Evolutionary conservation across 2,888 invertebrate genomes (phyloP).

Genomic region (Spisula subtruncata): DNA sequence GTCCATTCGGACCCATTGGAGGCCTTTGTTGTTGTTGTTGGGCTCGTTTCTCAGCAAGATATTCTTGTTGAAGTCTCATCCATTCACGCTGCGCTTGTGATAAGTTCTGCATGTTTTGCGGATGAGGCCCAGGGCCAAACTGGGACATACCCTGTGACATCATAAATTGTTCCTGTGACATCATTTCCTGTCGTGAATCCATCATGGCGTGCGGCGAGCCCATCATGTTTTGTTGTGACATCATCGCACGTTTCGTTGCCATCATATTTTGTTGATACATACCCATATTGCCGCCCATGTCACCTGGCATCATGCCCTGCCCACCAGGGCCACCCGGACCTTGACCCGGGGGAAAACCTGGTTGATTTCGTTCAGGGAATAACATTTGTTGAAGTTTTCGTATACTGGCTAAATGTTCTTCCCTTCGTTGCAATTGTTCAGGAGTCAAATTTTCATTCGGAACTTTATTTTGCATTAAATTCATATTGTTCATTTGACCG

Average conservation of each 20-base stretch:
- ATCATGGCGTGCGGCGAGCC: constrained; percentile 74
- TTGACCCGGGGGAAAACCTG: constrained; percentile 75
- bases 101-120: constrained; percentile 84
- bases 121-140: constrained; percentile 79
- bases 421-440: constrained; percentile 97
- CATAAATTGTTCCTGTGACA: constrained; percentile 80
- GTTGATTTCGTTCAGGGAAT: constrained; percentile 91
- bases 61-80: constrained; percentile 96
- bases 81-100: constrained; percentile 93
- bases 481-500: constrained; percentile 68
- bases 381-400: constrained; percentile 97
- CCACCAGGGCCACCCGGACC: constrained; percentile 74
- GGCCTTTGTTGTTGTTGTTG: constrained; percentile 80
- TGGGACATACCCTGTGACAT: constrained; percentile 80
- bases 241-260: constrained; percentile 78
- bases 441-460: constrained; percentile 96
- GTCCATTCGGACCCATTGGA: constrained; percentile 70
- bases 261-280: constrained; percentile 81
- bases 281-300: constrained; percentile 73
- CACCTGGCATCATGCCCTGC: constrained; percentile 78
- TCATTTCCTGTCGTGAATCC: constrained; percentile 75
- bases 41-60: constrained; percentile 80
- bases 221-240: constrained; percentile 79
- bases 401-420: constrained; percentile 96
- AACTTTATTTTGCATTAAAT: constrained; percentile 85